A percentile compares a stretch with the other conserved stretches of the same genome.
phyloP scores from a whole-genome alignment of 2,888 invertebrate species.

The Diogma glabrata region DNA sequence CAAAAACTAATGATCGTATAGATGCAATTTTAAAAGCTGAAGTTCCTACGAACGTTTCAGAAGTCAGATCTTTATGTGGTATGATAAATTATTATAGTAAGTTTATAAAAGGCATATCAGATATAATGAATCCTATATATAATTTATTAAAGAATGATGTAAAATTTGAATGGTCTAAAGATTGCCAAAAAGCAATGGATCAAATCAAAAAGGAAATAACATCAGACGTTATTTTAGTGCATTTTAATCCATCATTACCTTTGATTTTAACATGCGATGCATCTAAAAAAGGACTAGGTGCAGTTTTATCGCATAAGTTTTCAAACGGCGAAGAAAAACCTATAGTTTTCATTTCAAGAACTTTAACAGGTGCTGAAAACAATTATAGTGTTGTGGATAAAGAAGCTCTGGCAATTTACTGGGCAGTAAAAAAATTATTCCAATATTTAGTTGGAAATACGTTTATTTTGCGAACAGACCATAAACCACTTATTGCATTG shows the following conservation, averaged over 20 bases:
- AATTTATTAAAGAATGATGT: slow-evolving; percentile 16
- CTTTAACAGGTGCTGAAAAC: neutral
- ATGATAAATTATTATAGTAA: slow-evolving; percentile 29
- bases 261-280: neutral
- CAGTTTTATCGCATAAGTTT: neutral
- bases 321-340: too few relatives aligned
- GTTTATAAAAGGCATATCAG: too few relatives aligned
- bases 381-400: neutral
- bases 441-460: neutral
- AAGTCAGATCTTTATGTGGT: slow-evolving; percentile 25
- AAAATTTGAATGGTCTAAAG: slow-evolving; percentile 23
- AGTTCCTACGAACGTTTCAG: slow-evolving; percentile 18
- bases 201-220: slow-evolving; percentile 22
- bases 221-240: slow-evolving; percentile 17
- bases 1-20: too few relatives aligned
- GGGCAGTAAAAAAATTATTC: neutral
- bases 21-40: slow-evolving; percentile 22
- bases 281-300: neutral
- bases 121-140: slow-evolving; percentile 26
- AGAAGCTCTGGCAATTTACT: too few relatives aligned
- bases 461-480: slow-evolving; percentile 23
- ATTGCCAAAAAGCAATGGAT: slow-evolving; percentile 24
- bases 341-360: neutral
- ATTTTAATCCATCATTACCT: slow-evolving; percentile 17
- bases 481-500: slow-evolving; percentile 28